Evolutionary conservation across 2,113 vertebrate species (phyloP), one percentile per base, ranked within the genome.

Genomic region (Pedionomus torquatus): DNA sequence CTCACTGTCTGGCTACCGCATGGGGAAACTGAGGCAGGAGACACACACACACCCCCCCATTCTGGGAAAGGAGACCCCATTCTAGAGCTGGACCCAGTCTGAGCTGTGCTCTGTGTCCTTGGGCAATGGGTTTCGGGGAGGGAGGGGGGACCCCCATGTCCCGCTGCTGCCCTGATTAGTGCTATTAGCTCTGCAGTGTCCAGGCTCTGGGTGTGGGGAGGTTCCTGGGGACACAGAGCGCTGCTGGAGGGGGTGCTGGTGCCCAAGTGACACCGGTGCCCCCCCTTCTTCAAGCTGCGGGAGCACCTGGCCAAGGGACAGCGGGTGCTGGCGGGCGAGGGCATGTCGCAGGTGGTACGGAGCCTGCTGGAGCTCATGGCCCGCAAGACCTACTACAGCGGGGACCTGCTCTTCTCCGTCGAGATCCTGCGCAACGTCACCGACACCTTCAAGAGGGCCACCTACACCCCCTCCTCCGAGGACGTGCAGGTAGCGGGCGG

Each of bases 371-470:
- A 99, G 96, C 98, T 99, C 39, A 97, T 99, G 98, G 98, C 99
- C 97, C 99, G 99, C 97, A 99, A 99, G 97, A 99, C 98, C 95
- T 99, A 99, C 98, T 99, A 99, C 97, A 99, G 99, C 26, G 99
- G 99, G 85, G 99, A 99, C 98, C 99, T 99, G 97, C 99, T 99
- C 93, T 99, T 99, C 98, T 99, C 99, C 10, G 99, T 99, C 98
- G 99, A 99, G 98, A 99, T 99, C 98, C 98, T 99, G 97, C 99
- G 99, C 98, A 99, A 99, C 83, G 99, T 99, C 98, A 99, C 99
- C 57, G 99, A 99, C 98, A 99, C 99, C 98, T 99, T 99, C 99
- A 99, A 99, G 98, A 99, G 99, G 98, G 99, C 99, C 98, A 99
- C 99, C 97, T 99, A 99, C 95, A 98, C 98, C 97, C 99, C 99